Evolutionary conservation across 2,888 invertebrate species (phyloP).

Genomic region (Conops quadrifasciatus): DNA sequence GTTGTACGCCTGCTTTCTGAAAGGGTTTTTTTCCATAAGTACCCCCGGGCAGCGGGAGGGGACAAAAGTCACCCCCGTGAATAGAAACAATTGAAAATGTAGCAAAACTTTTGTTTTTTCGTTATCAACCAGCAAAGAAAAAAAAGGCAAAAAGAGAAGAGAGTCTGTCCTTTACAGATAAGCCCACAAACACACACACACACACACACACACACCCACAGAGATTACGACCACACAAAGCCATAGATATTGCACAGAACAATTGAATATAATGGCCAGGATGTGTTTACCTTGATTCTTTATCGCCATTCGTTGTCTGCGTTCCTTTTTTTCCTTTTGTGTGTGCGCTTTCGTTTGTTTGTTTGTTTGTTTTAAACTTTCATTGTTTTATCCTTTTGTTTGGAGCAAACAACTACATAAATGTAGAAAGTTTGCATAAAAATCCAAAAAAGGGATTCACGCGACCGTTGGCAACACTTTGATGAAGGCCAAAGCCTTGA

Average conservation of each 20-base stretch:
- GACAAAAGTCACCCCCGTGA: no score
- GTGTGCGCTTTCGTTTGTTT: background rate
- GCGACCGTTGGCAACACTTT: constrained; percentile 12
- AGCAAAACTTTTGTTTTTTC: constrained; percentile 19
- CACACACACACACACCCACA: background rate
- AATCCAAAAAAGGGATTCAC: background rate
- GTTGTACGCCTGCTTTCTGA: background rate
- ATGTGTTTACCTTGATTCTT: constrained; percentile 31
- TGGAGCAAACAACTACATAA: constrained; percentile 14
- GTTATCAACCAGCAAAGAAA: background rate
- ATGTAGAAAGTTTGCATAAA: background rate
- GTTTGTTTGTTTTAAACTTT: background rate
- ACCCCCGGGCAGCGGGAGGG: no score
- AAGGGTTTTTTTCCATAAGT: background rate
- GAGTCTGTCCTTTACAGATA: background rate
- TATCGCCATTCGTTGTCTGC: constrained; percentile 14
- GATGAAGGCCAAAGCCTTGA: no score
- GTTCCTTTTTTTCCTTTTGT: background rate
- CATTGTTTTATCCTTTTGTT: constrained; percentile 12
- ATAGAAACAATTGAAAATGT: constrained; percentile 16
- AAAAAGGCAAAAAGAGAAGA: background rate
- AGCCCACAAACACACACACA: constrained; percentile 1
- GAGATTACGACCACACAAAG: background rate
- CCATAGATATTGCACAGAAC: background rate
- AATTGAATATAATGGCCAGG: constrained; percentile 34